Conservation (phyloP, 2,888 invertebrate species). For the Eledona agricola region DNA sequence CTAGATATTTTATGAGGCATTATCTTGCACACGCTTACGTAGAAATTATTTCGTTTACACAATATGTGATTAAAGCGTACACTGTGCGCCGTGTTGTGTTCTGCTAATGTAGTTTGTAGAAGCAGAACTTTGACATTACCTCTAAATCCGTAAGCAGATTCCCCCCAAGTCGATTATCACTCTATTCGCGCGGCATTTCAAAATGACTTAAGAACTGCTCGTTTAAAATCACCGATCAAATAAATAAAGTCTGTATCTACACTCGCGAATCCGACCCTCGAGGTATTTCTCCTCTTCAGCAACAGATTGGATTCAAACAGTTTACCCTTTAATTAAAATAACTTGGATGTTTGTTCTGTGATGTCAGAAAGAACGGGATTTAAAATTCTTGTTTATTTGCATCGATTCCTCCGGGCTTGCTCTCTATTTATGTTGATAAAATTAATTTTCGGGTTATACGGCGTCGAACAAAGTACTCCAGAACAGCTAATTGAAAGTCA, state of each 20-base stretch:
- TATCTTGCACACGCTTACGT: constrained; percentile 13
- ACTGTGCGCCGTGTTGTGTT: constrained; percentile 4
- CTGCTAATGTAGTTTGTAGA: constrained; percentile 10
- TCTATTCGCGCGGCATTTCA: too few relatives aligned
- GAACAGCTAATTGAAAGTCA: too few relatives aligned
- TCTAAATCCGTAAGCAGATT: background rate
- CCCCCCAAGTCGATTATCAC: background rate
- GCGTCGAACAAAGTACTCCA: too few relatives aligned
- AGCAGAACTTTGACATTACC: constrained; percentile 1
- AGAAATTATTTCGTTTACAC: constrained; percentile 22
- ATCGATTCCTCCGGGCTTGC: too few relatives aligned
- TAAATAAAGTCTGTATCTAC: constrained; percentile 42
- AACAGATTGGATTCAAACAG: constrained; percentile 34
- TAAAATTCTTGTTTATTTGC: constrained; percentile 18
- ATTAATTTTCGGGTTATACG: too few relatives aligned
- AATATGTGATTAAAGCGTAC: constrained; percentile 22
- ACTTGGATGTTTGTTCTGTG: constrained; percentile 35
- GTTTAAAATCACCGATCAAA: constrained; percentile 22
- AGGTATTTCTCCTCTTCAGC: constrained; percentile 29
- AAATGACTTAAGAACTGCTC: constrained; percentile 7
- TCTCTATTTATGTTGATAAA: too few relatives aligned
- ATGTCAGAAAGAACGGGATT: constrained; percentile 26
- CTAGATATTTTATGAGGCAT: constrained; percentile 27
- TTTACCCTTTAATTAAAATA: constrained; percentile 43
- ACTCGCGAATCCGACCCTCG: constrained; percentile 28